phyloP scores from a whole-genome alignment of 2,113 vertebrate species.

The Canis aureus region DNA sequence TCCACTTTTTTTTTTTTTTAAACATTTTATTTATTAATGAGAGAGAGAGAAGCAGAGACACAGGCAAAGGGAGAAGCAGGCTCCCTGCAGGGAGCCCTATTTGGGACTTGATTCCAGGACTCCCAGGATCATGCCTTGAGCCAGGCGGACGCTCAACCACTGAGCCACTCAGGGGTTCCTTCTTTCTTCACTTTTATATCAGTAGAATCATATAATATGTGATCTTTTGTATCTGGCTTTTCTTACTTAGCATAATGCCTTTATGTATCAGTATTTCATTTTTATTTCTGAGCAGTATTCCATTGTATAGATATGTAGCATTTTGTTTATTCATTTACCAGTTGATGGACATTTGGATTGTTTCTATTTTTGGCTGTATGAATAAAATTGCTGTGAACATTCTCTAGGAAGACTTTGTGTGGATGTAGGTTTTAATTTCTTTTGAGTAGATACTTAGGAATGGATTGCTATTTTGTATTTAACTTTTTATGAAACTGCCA shows the following conservation, averaged over 20 bases:
- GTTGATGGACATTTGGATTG: not conserved
- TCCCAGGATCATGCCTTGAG: no score
- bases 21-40: no score
- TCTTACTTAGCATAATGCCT: not conserved
- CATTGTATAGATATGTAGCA: not conserved
- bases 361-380: not conserved
- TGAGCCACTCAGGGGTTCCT: no score
- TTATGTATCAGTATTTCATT: not conserved
- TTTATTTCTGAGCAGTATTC: slow-evolving; percentile 30
- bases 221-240: not conserved
- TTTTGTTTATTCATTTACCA: not conserved
- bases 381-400: slow-evolving; percentile 21
- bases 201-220: not conserved
- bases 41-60: no score
- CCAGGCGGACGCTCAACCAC: no score
- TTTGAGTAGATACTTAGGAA: not conserved
- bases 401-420: not conserved
- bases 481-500: slow-evolving; percentile 5
- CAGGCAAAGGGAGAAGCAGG: no score
- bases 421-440: not conserved
- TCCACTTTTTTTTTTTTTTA: not conserved
- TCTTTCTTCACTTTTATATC: not conserved
- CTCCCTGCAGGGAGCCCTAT: no score
- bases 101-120: no score
- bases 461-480: slow-evolving; percentile 12